Evolutionary conservation across 2,797 vertebrate genomes (phyloP), one percentile per base, ranked within the genome.

Genomic region (Alfaro cultratus): DNA sequence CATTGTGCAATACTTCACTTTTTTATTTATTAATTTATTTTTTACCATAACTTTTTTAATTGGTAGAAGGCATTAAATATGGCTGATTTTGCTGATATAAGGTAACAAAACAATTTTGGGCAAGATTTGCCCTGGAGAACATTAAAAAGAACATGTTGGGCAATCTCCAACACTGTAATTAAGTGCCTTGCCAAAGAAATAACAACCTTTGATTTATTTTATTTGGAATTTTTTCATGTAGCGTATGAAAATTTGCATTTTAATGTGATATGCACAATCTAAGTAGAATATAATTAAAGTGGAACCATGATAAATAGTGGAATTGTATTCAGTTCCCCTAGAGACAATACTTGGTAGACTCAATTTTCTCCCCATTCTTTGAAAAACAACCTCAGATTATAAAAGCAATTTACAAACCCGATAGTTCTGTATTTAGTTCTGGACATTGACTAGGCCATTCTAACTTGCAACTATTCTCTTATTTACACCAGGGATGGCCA

Each of bases 51-150:
- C 5, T 57, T 46, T 74, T 39, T 26, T 72, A 49, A 75, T 75
- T 75, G 62, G 34, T 29, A 49, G 29, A 26, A 57, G 21, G 41
- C 76, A 82, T 46, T 49, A 62, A 74, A 12, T 80, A 36, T 47
- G 39, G 46, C 53, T 64, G 39, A 60, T 26, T 72, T 78, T 41
- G 47, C 34, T 15, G 29, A 13, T 29, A 26, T 60, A 29, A 10
- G 9, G 45, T 41, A 74, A 46, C 21, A 31, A 62, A 36, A 76
- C 34, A 72, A 36, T 31, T 45, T 36, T 36, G 21, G 31, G 45
- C 29, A 31, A 16, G 46, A 23, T 74, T 15, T 62, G 49, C n/a
- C 49, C 18, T 9, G 41, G 10, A 68, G 21, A 29, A 29, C 2
- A 13, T 49, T 39, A 11, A 29, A 34, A 45, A 60, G 11, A 53